phyloP scores from a whole-genome alignment of 2,113 vertebrate genomes.

The Andinoacara biseriatus region DNA sequence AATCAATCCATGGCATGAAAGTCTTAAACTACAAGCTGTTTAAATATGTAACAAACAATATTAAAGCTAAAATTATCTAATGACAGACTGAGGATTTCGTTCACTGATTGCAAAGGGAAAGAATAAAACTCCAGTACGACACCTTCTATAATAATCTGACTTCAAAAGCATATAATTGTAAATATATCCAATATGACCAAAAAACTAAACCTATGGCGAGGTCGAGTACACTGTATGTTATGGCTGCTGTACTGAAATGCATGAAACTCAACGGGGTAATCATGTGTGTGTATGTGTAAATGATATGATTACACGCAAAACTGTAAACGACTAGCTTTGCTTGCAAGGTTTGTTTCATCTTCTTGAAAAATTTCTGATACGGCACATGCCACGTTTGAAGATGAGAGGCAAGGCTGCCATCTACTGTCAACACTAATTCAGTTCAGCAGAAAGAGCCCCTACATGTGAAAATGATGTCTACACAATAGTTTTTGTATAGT shows the following conservation, averaged over 20 bases:
- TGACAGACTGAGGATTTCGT: neutral
- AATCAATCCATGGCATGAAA: neutral
- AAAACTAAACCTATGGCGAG: neutral
- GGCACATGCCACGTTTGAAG: neutral
- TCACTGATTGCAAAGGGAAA: neutral
- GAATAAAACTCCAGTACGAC: neutral
- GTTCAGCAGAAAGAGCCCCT: neutral
- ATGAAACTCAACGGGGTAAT: neutral
- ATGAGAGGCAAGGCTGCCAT: slow-evolving; percentile 31
- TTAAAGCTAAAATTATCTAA: neutral
- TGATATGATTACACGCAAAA: neutral
- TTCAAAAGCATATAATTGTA: neutral
- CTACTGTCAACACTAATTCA: slow-evolving; percentile 36
- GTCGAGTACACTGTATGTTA: neutral
- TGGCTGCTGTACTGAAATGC: neutral
- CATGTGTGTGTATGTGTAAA: no score
- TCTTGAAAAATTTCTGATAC: no score
- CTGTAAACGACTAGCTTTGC: neutral
- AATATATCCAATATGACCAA: neutral
- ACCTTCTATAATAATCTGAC: neutral
- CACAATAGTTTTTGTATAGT: neutral
- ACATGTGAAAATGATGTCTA: neutral
- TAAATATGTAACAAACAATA: neutral
- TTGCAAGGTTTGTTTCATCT: no score
- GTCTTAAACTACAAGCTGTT: neutral